Base-by-base conservation (phyloP, 2,888 invertebrate species). In the Cremastinae sp. region DNA sequence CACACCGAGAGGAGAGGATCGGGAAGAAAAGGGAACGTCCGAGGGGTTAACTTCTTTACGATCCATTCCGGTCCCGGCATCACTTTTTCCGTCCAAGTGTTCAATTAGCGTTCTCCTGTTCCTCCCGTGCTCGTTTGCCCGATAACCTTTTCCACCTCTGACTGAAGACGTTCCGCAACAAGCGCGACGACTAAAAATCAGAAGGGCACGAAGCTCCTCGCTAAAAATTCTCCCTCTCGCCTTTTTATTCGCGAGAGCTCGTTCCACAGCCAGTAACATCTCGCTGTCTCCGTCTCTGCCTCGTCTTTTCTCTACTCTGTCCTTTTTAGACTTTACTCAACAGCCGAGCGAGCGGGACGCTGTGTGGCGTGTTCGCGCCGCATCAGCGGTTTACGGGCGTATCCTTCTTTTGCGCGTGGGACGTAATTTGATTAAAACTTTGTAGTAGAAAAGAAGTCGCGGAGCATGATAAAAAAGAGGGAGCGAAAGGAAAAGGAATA, bases 361-460 rank as follows among this genome's bases (percentile, higher is more conserved):
- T 28, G 2, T 28, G 53, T 72, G 43, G 35, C 65, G 58, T 71
- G 77, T 69, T 68, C 62, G 68, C 74, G 75, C 78, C 73, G 77
- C 83, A 81, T 82, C 82, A 81, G 78, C 74, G 71, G 55, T 79
- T 81, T 81, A 82, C 78, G 69, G 78, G 74, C 79, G 79, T 81
- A 80, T 81, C 79, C 74, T 66, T 83, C 82, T 74, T 78, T 80
- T 78, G 79, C 77, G 76, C 78, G 66, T 81, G 78, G 78, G 74
- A 81, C 64, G 81, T 84, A 85, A 86, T 83, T 86, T 82, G 83
- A 83, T 82, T 83, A 84, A 86, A 83, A 86, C 78, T 84, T 85
- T 69, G 43, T 51, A 66, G 51, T 59, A 51, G 58, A 70, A 47
- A 62, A 56, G 55, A 61, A 49, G 41, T 20, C 55, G 61, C 39